Evolutionary conservation across 2,888 invertebrate genomes (phyloP), one percentile per base, ranked within the genome.

Genomic region (Terebella lapidaria): DNA sequence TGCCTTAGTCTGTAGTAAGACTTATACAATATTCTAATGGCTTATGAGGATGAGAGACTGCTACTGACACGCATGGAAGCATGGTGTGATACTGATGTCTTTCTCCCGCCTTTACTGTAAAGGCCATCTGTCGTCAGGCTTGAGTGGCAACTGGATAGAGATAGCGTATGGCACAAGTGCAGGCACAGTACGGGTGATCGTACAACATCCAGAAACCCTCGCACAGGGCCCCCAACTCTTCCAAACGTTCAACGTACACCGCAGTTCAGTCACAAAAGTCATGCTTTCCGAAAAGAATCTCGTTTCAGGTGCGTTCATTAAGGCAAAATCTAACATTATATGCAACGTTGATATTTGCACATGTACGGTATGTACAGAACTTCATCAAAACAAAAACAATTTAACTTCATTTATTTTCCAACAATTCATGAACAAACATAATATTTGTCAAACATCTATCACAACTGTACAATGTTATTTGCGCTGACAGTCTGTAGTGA

Each of bases 141-240:
- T 94, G 61, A 94, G 94, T 82, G 96, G 96, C 51, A 97, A 97
- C 82, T 97, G 97, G 96, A 95, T 99, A 74, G 99, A 99, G 83
- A 97, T 99, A 72, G 99, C 97, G 0, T 99, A 99, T 80, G 99
- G 97, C 2, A 99, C 97, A 0, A 89, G 90, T 68, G 91, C 80
- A 22, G 97, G 97, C 1, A 92, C 92, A 0, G 96, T 99, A 22
- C 86, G 96, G 29, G 94, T 99, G 1, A 96, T 99, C 61, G 96
- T 97, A 0, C 97, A 97, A 74, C 97, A 99, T 82, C 97, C 97
- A 1, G 97, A 99, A 83, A 97, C 97, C 0, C 95, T 96, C 1
- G 96, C 96, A 0, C 95, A 97, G 77, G 95, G 95, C 0, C 97
- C 97, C 1, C 96, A 97, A 82, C 84, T 97, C 45, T 97, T 97